Evolutionary conservation across 2,113 vertebrate species (phyloP).

Genomic region (Ceyx cyanopectus): DNA sequence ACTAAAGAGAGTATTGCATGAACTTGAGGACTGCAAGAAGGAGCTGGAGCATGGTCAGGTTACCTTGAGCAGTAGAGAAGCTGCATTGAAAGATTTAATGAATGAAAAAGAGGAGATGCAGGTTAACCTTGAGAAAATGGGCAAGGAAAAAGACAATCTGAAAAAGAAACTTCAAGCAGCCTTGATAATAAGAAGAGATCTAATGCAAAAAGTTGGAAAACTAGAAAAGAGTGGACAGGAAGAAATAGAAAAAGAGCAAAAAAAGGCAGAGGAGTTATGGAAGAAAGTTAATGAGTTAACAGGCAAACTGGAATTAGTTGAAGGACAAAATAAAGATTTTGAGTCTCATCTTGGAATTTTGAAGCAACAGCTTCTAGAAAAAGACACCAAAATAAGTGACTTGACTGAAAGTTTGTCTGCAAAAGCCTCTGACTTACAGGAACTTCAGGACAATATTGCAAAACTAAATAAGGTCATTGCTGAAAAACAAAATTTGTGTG

Average conservation of each 20-base stretch:
- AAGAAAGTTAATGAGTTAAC: conserved; percentile 63
- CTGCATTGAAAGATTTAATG: conserved; percentile 61
- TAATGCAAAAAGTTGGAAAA: conserved; percentile 82
- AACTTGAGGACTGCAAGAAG: conserved; percentile 72
- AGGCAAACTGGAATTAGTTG: conserved; percentile 46
- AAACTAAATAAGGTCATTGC: conserved; percentile 55
- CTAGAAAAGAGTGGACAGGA: conserved; percentile 77
- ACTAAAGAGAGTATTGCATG: conserved; percentile 48
- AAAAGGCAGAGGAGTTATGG: conserved; percentile 50
- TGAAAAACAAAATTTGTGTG: conserved; percentile 73
- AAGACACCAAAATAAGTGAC: conserved; percentile 70
- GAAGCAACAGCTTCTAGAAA: conserved; percentile 73
- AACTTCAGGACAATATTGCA: conserved; percentile 51
- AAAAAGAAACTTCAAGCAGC: conserved; percentile 89
- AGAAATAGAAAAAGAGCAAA: conserved; percentile 56
- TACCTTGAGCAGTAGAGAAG: conserved; percentile 56
- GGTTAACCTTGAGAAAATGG: conserved; percentile 67
- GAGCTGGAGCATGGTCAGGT: conserved; percentile 44
- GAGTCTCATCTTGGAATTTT: conserved; percentile 65
- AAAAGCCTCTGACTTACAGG: conserved; percentile 39
- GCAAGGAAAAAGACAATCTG: conserved; percentile 82
- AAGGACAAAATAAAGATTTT: conserved; percentile 54
- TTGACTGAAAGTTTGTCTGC: conserved; percentile 50
- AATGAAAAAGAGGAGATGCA: conserved; percentile 74
- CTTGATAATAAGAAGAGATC: conserved; percentile 82